Conservation (phyloP, 2,797 vertebrate genomes). For the Coendou prehensilis region DNA sequence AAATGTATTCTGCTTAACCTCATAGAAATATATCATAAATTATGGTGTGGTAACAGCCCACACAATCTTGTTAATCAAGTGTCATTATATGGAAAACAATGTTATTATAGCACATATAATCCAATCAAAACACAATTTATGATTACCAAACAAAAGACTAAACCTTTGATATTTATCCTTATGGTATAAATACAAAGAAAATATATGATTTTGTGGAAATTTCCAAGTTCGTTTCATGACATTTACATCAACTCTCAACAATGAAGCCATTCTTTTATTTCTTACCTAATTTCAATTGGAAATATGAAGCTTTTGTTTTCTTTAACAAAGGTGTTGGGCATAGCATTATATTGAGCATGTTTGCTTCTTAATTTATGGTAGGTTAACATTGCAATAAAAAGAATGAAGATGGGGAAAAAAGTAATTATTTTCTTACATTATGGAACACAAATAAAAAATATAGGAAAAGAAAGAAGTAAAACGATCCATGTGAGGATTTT, state of each 20-base stretch:
- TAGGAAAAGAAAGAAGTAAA: background rate
- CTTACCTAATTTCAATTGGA: background rate
- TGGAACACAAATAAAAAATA: slow-evolving; percentile 26
- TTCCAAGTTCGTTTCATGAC: background rate
- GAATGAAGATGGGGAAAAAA: background rate
- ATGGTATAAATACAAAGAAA: slow-evolving; percentile 38
- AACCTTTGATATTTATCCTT: background rate
- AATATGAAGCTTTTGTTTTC: background rate
- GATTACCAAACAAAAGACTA: slow-evolving; percentile 58
- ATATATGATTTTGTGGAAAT: background rate
- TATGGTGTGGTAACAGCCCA: slow-evolving; percentile 30
- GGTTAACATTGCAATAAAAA: background rate
- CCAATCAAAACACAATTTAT: slow-evolving; percentile 1
- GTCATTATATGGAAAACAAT: slow-evolving; percentile 59
- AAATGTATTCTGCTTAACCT: slow-evolving; percentile 42
- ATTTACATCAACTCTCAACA: background rate
- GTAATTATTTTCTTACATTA: background rate
- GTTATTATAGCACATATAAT: background rate
- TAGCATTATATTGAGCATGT: background rate
- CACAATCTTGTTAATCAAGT: slow-evolving; percentile 14
- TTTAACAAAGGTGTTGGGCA: background rate
- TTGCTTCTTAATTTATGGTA: background rate
- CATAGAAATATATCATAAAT: slow-evolving; percentile 57
- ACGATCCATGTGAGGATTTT: background rate
- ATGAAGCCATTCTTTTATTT: background rate